Evolutionary conservation across 2,797 vertebrate species (phyloP).

Genomic region (Gorsachius magnificus): DNA sequence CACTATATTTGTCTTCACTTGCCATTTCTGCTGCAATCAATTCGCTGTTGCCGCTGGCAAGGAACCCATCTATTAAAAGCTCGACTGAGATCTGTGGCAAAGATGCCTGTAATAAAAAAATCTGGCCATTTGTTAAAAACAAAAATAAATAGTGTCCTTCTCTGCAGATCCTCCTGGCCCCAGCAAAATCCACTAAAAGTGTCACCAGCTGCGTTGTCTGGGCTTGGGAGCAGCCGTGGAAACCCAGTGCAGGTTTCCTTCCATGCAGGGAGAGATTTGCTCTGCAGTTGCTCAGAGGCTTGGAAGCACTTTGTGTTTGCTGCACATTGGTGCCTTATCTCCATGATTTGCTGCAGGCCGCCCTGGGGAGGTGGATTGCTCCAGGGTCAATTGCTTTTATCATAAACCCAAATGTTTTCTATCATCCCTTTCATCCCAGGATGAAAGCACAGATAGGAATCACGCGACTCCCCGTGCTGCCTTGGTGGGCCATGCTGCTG

Average conservation of each 20-base stretch:
- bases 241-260: background rate
- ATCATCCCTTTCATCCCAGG: background rate
- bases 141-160: background rate
- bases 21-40: conserved; percentile 67
- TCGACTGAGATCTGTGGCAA: background rate
- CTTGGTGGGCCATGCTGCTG: background rate
- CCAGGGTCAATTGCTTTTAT: conserved; percentile 15
- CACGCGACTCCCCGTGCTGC: rapidly evolving
- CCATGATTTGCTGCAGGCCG: background rate
- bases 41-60: conserved; percentile 32
- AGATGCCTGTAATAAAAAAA: conserved; percentile 38
- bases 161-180: background rate
- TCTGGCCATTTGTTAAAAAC: background rate
- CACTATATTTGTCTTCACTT: conserved; percentile 68
- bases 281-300: background rate
- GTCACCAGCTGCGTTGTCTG: rapidly evolving
- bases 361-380: background rate
- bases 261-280: background rate
- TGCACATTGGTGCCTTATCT: background rate
- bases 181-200: background rate
- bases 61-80: conserved; percentile 62
- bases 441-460: conserved; percentile 4
- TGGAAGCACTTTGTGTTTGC: background rate
- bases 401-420: conserved; percentile 30
- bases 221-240: background rate